Base-by-base conservation (phyloP, 2,888 invertebrate genomes). In the Villa cingulata region DNA sequence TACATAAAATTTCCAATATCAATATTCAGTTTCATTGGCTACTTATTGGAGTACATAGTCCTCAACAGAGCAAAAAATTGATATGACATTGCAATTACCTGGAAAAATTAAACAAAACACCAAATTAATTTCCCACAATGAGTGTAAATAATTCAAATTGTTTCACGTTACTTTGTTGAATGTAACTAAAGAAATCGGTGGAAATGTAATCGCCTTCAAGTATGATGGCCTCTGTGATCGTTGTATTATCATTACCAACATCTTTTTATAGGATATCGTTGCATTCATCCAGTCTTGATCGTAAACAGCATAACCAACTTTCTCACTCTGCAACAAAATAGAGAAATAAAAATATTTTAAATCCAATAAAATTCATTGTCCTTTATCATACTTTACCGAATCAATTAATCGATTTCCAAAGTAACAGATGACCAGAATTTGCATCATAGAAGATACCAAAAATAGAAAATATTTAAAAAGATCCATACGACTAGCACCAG, bases 31-130 rank as follows among this genome's bases (percentile, higher is more conserved):
- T n/a, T n/a, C n/a, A n/a, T n/a, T n/a, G n/a, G n/a, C n/a, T n/a
- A n/a, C n/a, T 23, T 23, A 23, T 7, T 23, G 23, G 23, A 45
- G 44, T 65, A 66, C 61, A 66, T 64, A 2, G 64, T 64, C 9
- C 62, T 58, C 14, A 65, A 41, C 2, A 66, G 48, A 3, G 65
- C 64, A 37, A 64, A 66, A 45, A 65, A 65, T 48, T 65, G 65
- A 46, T 65, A 66, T 6, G 65, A 64, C 3, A 66, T 48, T 42
- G 63, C 63, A 29, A 62, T 52, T 6, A 66, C 53, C 66, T 66
- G 52, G 1, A 58, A 36, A 27, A 37, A 38, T 7, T 4, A 7
- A 29, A 34, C 39, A 34, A 40, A 23, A 23, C 10, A 36, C 20
- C 18, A 14, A 32, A n/a, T 43, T 43, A 32, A 6, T 7, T 32